Conservation (phyloP, 37 sponge, comb jelly and placozoan species). For the Geodia barretti region DNA sequence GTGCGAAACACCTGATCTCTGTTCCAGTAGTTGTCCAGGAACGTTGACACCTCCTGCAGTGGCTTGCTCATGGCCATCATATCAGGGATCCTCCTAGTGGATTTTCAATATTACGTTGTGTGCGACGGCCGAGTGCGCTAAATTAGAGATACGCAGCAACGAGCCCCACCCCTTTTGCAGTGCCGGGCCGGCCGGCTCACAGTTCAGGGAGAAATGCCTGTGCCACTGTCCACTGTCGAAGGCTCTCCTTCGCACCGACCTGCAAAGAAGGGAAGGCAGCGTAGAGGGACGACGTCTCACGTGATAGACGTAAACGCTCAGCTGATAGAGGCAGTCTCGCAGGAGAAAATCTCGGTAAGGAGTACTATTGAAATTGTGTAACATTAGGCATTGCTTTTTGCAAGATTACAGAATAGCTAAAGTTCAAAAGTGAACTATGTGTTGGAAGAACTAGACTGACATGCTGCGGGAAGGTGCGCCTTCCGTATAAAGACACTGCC, state of each 20-base stretch:
- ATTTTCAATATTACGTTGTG: background rate
- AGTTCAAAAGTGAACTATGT: too few relatives aligned
- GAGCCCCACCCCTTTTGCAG: background rate
- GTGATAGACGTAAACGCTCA: constrained; percentile 34
- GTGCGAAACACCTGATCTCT: constrained; percentile 49
- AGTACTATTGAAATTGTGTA: too few relatives aligned
- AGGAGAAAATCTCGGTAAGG: constrained; percentile 8
- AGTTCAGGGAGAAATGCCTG: too few relatives aligned
- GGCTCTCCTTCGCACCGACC: background rate
- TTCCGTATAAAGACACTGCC: too few relatives aligned
- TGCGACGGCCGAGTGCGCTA: too few relatives aligned
- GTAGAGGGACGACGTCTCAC: background rate
- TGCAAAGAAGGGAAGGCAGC: background rate
- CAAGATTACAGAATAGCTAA: too few relatives aligned
- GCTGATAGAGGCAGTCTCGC: constrained; percentile 41
- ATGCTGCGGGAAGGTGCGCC: too few relatives aligned
- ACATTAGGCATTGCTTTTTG: too few relatives aligned
- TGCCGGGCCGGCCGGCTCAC: too few relatives aligned
- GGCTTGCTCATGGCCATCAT: background rate
- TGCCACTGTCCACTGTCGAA: background rate
- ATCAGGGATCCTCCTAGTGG: too few relatives aligned
- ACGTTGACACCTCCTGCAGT: constrained; percentile 18
- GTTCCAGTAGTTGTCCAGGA: constrained; percentile 63
- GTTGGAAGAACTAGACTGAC: too few relatives aligned
- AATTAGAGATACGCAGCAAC: background rate